Percentiles rank a stretch among this genome's conserved stretches.
Evolutionary conservation across 1,140 invertebrate species (phyloP).

Genomic region (Trichogramma pretiosum): DNA sequence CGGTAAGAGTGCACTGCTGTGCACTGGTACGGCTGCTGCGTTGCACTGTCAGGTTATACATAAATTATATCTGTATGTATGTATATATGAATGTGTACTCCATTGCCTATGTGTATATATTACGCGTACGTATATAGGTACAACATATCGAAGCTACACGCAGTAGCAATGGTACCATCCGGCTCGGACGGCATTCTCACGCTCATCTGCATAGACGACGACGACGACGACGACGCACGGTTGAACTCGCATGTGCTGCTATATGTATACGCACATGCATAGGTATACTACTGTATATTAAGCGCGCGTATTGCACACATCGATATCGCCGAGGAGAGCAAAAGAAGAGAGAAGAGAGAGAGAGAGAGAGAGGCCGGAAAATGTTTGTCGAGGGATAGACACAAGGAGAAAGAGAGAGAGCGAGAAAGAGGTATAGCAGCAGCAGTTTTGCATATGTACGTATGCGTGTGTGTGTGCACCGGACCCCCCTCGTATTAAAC

Average conservation of each 20-base stretch:
- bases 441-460: conserved; percentile 39
- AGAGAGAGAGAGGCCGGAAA: conserved; percentile 31
- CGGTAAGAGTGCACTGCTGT: no score
- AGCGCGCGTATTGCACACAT: no score
- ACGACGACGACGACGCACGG: conserved; percentile 4
- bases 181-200: conserved; percentile 42
- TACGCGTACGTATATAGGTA: conserved; percentile 24
- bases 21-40: no score
- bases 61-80: not conserved
- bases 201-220: conserved; percentile 41
- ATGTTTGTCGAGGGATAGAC: conserved; percentile 30
- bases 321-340: conserved; percentile 35
- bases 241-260: no score
- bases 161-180: conserved; percentile 24
- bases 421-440: conserved; percentile 8
- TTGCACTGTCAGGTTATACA: no score
- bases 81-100: not conserved
- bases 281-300: conserved; percentile 9
- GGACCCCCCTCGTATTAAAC: conserved; percentile 34
- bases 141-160: no score
- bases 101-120: not conserved
- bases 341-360: conserved; percentile 33
- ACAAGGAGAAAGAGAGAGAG: conserved; percentile 12
- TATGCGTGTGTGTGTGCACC: no score
- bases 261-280: no score